phyloP scores from a whole-genome alignment of 2,797 vertebrate species.

The Paratrypauchen microcephalus region DNA sequence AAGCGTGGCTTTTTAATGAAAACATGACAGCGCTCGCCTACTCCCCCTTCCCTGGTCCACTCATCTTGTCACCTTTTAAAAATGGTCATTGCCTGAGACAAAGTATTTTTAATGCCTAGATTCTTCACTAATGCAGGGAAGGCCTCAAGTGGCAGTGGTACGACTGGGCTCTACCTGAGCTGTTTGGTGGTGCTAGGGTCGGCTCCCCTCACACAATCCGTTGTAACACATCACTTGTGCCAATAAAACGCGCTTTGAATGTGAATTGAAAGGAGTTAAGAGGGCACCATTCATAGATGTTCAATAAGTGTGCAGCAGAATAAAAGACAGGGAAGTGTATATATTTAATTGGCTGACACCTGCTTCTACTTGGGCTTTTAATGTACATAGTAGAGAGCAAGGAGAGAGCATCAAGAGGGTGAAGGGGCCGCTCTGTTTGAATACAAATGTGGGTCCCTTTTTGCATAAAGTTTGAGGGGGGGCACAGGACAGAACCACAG shows the following conservation, averaged over 20 bases:
- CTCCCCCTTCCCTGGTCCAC: slow-evolving; percentile 21
- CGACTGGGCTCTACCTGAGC: slow-evolving; percentile 56
- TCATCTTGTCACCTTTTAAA: slow-evolving; percentile 38
- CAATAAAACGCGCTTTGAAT: slow-evolving; percentile 71
- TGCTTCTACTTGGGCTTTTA: slow-evolving; percentile 69
- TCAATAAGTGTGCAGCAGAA: slow-evolving; percentile 58
- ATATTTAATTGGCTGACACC: slow-evolving; percentile 73
- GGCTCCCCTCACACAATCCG: slow-evolving; percentile 51
- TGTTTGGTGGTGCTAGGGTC: slow-evolving; percentile 47
- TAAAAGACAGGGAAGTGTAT: slow-evolving; percentile 70
- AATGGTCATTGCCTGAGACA: slow-evolving; percentile 29
- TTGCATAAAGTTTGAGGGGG: slow-evolving; percentile 59
- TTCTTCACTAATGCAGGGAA: slow-evolving; percentile 49
- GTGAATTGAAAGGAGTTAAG: slow-evolving; percentile 68
- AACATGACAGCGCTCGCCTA: slow-evolving; percentile 65
- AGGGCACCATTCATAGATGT: slow-evolving; percentile 65
- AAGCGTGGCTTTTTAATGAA: slow-evolving; percentile 85
- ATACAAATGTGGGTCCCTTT: slow-evolving; percentile 64
- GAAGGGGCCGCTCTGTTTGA: slow-evolving; percentile 59
- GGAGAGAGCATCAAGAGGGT: slow-evolving; percentile 43
- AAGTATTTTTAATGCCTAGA: slow-evolving; percentile 36
- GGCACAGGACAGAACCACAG: slow-evolving; percentile 54
- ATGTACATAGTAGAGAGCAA: slow-evolving; percentile 59
- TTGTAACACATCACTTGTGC: slow-evolving; percentile 60
- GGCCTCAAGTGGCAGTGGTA: slow-evolving; percentile 46